Evolutionary conservation across 2,888 invertebrate species (phyloP), one percentile per base, ranked within the genome.

Genomic region (Callyntrura guangdongensis): DNA sequence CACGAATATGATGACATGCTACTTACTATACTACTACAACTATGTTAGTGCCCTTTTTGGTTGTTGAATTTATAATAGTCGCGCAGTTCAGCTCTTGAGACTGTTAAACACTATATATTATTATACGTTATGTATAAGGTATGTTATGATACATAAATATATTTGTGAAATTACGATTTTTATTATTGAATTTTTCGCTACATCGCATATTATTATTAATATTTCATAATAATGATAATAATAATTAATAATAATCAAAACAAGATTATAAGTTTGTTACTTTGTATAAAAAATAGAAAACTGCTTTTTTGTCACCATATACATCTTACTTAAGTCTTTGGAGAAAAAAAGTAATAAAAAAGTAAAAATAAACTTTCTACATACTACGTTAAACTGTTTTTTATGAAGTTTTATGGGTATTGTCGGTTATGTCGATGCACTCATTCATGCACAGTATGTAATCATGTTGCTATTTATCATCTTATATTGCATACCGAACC

Each of bases 71-170:
- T 45, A 91, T 67, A 85, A 87, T 91, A 91, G 91, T 91, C 91
- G 91, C 91, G 91, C 91, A 91, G 91, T 91, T 91, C 91, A 91
- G 91, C 88, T 91, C 91, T 91, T 91, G 91, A 91, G 91, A 91
- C 91, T 91, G 91, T 91, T 91, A 84, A 87, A 91, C 77, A 91
- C 87, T 87, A 88, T 79, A 87, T 81, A 86, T 86, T 86, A 86
- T 61, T 86, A 90, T 53, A 67, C 83, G 79, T 69, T 59, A 17
- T 84, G 49, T 56, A 11, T 87, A 77, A 67, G 72, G 81, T 88
- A 85, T 87, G 25, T 82, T 14, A 77, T 83, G 82, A 56, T 56
- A 81, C 56, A 14, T 81, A 77, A 22, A 77, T 53, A 88, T 91
- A 87, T 91, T 87, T 91, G 87, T 91, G 91, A 88, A 91, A 88